Conservation (phyloP, 2,888 invertebrate genomes). For the Epirrhoe alternata region DNA sequence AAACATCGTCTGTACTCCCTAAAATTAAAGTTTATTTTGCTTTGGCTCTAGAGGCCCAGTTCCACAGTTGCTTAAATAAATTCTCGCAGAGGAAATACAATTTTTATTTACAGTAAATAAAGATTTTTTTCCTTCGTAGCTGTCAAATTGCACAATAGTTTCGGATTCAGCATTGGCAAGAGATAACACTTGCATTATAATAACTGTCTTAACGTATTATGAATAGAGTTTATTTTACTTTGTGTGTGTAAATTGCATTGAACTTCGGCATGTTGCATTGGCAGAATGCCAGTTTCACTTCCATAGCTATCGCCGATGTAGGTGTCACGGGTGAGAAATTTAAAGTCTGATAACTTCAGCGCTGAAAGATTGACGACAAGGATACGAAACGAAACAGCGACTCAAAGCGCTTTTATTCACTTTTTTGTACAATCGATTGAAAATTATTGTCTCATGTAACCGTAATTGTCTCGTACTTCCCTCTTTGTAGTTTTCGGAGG, state of each 20-base stretch:
- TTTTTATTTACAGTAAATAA: too few relatives aligned
- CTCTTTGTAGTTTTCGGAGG: too few relatives aligned
- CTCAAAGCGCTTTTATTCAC: conserved; percentile 6
- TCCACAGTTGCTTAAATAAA: too few relatives aligned
- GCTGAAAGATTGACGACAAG: conserved; percentile 33
- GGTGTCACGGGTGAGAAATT: conserved; percentile 41
- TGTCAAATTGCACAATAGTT: too few relatives aligned
- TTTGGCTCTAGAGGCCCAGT: too few relatives aligned
- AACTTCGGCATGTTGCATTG: conserved; percentile 29
- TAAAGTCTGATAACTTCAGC: conserved; percentile 35
- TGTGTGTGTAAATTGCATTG: not conserved
- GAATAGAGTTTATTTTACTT: not conserved
- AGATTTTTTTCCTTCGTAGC: too few relatives aligned
- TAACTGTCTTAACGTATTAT: too few relatives aligned
- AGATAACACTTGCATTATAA: too few relatives aligned
- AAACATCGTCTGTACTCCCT: not conserved
- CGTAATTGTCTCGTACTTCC: too few relatives aligned
- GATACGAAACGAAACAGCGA: conserved; percentile 18
- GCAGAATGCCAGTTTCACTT: conserved; percentile 31
- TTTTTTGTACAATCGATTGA: not conserved
- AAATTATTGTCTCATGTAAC: not conserved
- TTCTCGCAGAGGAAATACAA: too few relatives aligned
- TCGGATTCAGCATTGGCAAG: too few relatives aligned
- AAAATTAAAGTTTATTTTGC: not conserved
- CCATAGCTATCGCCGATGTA: conserved; percentile 30